Base-by-base conservation (phyloP, 2,888 invertebrate species). In the Mylabris sibirica region DNA sequence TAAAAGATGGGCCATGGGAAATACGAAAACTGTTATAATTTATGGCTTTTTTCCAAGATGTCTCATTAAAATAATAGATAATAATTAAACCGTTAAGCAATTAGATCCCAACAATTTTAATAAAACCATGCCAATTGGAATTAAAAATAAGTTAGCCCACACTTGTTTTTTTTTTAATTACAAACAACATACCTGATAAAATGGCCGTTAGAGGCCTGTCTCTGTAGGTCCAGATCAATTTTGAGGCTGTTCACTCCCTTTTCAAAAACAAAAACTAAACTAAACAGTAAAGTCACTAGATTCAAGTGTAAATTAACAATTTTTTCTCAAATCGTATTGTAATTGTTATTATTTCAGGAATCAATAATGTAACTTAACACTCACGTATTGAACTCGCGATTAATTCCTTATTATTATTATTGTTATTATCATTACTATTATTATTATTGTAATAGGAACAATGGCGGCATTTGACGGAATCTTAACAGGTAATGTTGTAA, bases 151-250 rank as follows among this genome's bases (percentile, higher is more conserved):
- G 4, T 53, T 11, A 53, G 3, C 9, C 12, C 11, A 53, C 49
- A 9, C 49, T 35, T 11, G n/a, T 20, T 53, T 41, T n/a, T 41
- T 41, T 14, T 14, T 41, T 41, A 49, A n/a, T 41, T 41, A n/a
- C 2, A n/a, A 57, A 66, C 66, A n/a, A 74, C 78, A 62, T 79
- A 89, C 92, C 92, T 91, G 88, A 92, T 90, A 82, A 91, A 91
- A 89, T 92, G 91, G 87, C 91, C 91, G 87, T 88, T 88, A 87
- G 91, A 90, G 87, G 91, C 90, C 87, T 91, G 91, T 79, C 88
- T 85, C 81, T 92, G 91, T 83, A 92, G 88, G 78, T 92, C 92
- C 87, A 92, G 91, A 88, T 92, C 92, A 91, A 91, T 89, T 87
- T 86, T 90, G 89, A 83, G 80, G 87, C 87, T 86, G 89, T 89